Percentiles rank a stretch among this genome's conserved stretches.
phyloP scores from a whole-genome alignment of 1,140 invertebrate species.

The Drosophila albomicans region DNA sequence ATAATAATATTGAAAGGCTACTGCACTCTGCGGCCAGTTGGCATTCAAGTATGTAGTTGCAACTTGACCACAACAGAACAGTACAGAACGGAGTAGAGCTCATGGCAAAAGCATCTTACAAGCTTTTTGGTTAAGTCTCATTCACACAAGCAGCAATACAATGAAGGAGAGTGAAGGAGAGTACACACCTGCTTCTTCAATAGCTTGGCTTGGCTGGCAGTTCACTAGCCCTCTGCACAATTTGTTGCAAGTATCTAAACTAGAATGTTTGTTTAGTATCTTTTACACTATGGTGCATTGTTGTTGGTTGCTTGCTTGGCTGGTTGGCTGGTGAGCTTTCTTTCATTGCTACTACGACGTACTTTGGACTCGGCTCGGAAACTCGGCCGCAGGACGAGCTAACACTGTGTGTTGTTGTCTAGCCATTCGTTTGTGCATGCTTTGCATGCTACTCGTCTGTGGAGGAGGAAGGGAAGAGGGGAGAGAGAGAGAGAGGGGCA shows the following conservation, averaged over 20 bases:
- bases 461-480: neutral
- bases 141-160: neutral
- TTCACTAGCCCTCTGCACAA: constrained; percentile 52
- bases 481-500: neutral
- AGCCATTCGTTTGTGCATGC: constrained; percentile 59
- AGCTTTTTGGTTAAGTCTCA: constrained; percentile 23
- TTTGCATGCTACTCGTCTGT: constrained; percentile 44
- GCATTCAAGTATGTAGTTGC: constrained; percentile 39
- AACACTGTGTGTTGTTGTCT: constrained; percentile 39
- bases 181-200: constrained; percentile 51
- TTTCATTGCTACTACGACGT: constrained; percentile 24
- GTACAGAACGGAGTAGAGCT: constrained; percentile 6
- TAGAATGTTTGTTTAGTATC: constrained; percentile 78
- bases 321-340: constrained; percentile 5
- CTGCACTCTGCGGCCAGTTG: constrained; percentile 34
- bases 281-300: constrained; percentile 39
- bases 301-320: neutral
- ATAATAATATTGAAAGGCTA: constrained; percentile 10
- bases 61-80: constrained; percentile 41
- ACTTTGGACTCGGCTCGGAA: constrained; percentile 20
- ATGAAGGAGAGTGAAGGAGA: neutral
- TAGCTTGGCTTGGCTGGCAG: constrained; percentile 36
- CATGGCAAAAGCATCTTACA: constrained; percentile 45
- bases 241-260: constrained; percentile 63
- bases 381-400: constrained; percentile 1